Evolutionary conservation across 1,140 invertebrate species (phyloP), one percentile per base, ranked within the genome.

Genomic region (Heliconius hewitsoni): DNA sequence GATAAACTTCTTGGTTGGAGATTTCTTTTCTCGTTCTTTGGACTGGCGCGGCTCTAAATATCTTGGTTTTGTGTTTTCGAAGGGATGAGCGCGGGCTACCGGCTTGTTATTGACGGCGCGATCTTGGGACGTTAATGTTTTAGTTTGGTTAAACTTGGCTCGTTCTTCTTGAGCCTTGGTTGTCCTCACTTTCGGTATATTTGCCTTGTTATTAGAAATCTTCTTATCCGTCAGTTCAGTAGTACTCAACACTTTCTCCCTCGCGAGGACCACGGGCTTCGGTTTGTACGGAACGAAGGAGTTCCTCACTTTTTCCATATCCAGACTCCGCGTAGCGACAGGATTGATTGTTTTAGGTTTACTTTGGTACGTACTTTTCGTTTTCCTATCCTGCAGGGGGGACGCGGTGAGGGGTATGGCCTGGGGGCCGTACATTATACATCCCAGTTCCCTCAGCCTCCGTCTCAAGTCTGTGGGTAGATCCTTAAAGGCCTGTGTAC

Each of bases 141-240:
- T 93, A 1, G 77, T 80, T 71, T 90, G 85, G 77, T 94, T 94
- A 71, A 84, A 94, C 73, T 89, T 93, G 3, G 91, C 89, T 8
- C 92, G 84, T 76, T 94, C 86, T 57, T 93, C 91, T 74, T 94
- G 92, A 5, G 92, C 92, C 80, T 90, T 92, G 1, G 91, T 94
- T 4, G 90, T 93, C 52, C 90, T 86, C 3, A 94, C 88, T 82
- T 88, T 90, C 0, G 91, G 90, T 8, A 78, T 19, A 8, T 83
- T 82, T 0, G 78, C 57, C n/a, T 84, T 81, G 8, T 76, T 55
- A 5, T 79, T 55, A 39, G 30, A 4, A 34, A 85, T 90, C 72
- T 86, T 90, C 6, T 80, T 52, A 27, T 90, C 87, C 30, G 81
- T 74, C 0, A 87, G 66, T 30, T 89, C 89, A 30, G 30, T 83